phyloP scores from a whole-genome alignment of 2,113 vertebrate species.

The Rutilus rutilus region DNA sequence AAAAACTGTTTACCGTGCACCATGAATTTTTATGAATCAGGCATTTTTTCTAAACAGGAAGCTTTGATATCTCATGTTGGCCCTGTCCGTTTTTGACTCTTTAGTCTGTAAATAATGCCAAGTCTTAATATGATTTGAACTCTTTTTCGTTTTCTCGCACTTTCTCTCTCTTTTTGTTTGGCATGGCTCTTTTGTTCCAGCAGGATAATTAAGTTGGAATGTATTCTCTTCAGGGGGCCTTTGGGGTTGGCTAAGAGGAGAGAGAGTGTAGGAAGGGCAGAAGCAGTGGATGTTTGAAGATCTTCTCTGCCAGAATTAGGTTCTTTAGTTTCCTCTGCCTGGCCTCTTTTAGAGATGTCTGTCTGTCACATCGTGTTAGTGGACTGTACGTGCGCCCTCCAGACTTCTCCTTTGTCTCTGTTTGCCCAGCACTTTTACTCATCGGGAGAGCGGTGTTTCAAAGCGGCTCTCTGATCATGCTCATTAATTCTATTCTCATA shows the following conservation, averaged over 20 bases:
- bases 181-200: slow-evolving; percentile 69
- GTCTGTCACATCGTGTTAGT: slow-evolving; percentile 43
- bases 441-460: slow-evolving; percentile 40
- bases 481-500: slow-evolving; percentile 29
- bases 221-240: slow-evolving; percentile 68
- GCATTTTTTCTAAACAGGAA: not conserved
- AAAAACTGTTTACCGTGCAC: not conserved
- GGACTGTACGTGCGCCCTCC: not conserved
- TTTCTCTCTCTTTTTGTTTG: slow-evolving; percentile 59
- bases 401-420: slow-evolving; percentile 12
- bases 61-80: not conserved
- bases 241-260: slow-evolving; percentile 43
- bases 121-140: slow-evolving; percentile 72
- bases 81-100: not conserved
- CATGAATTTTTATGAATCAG: not conserved
- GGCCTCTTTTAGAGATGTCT: slow-evolving; percentile 33
- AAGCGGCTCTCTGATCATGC: slow-evolving; percentile 18
- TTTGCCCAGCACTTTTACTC: slow-evolving; percentile 55
- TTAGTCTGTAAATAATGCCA: slow-evolving; percentile 48
- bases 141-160: slow-evolving; percentile 58
- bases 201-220: slow-evolving; percentile 73
- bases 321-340: not conserved
- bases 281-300: slow-evolving; percentile 30
- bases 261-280: slow-evolving; percentile 42
- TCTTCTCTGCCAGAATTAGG: slow-evolving; percentile 7